Base-by-base conservation (phyloP, 1,140 invertebrate genomes). In the Drosophila sulfurigaster region DNA sequence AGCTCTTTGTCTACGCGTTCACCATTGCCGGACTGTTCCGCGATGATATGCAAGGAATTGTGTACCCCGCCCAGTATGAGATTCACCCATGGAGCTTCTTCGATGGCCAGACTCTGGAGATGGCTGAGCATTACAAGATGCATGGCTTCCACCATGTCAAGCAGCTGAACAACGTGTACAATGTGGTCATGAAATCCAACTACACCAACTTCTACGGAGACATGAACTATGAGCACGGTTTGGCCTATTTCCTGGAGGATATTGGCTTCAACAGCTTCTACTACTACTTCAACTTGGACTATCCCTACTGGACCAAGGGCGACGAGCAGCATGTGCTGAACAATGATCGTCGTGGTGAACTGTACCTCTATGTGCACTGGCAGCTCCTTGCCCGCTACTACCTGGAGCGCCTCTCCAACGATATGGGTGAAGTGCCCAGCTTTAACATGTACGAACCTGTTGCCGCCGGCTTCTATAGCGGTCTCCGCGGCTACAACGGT, bases 181-280 rank as follows among this genome's bases (percentile, higher is more conserved):
- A 93, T 15, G 82, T 93, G 13, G 78, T 93, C 0, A 93, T 95
- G 43, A 93, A 94, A 46, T 92, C 94, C 7, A 95, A 95, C 82
- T 95, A 95, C 86, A 94, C 94, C 5, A 94, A 94, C 68, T 92
- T 92, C 74, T 93, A 94, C 38, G 80, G 93, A 1, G 92, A 93
- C 13, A 52, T 92, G 5, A 92, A 94, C 74, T 82, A 89, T 30
- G 94, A 95, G 41, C 92, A 94, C 64, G 90, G 92, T 8, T 65
- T 96, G 25, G 93, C 94, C 66, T 96, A 96, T 78, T 96, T 95
- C 81, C 94, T 94, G 20, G 95, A 96, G 91, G 95, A 96, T 79
- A 94, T 96, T 75, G 95, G 95, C 25, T 92, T 95, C 38, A 96
- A 96, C 76, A 93, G 94, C 3, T 95, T 94, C 90, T 95, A 96